Evolutionary conservation across 2,113 vertebrate genomes (phyloP).

Genomic region (Stercorarius parasiticus): DNA sequence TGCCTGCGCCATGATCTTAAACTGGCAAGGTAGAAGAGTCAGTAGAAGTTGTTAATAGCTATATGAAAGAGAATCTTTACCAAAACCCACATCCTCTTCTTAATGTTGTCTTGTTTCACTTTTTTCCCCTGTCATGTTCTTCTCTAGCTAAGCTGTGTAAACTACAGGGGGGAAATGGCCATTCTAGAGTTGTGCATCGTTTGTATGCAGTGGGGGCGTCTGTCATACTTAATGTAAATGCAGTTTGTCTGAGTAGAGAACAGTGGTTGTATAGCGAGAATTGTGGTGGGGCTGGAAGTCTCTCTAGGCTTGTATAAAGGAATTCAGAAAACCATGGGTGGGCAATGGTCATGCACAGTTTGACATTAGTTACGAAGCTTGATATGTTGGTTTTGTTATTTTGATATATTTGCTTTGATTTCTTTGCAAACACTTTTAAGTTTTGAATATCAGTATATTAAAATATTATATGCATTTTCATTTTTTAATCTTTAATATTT

Average conservation of each 20-base stretch:
- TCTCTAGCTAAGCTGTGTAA: not conserved
- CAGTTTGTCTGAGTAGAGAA: not conserved
- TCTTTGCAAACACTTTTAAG: not conserved
- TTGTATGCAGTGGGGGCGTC: fast-evolving
- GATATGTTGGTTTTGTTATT: not conserved
- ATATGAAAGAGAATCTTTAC: not conserved
- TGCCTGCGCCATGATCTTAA: not conserved
- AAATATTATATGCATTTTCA: not conserved
- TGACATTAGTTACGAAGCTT: not conserved
- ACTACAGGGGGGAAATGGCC: not conserved
- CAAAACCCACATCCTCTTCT: not conserved
- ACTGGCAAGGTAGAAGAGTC: not conserved
- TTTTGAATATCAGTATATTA: not conserved
- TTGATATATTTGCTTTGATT: not conserved
- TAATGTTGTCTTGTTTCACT: not conserved
- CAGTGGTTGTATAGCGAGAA: not conserved
- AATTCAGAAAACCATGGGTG: not conserved
- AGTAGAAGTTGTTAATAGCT: not conserved
- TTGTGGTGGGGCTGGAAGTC: not conserved
- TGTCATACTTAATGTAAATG: not conserved
- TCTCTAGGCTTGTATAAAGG: not conserved
- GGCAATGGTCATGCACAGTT: fast-evolving
- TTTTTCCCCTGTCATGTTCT: not conserved
- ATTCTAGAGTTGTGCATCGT: not conserved
- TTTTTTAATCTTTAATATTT: slow-evolving; percentile 56